phyloP scores from a whole-genome alignment of 2,113 vertebrate genomes.

The Ictalurus furcatus region DNA sequence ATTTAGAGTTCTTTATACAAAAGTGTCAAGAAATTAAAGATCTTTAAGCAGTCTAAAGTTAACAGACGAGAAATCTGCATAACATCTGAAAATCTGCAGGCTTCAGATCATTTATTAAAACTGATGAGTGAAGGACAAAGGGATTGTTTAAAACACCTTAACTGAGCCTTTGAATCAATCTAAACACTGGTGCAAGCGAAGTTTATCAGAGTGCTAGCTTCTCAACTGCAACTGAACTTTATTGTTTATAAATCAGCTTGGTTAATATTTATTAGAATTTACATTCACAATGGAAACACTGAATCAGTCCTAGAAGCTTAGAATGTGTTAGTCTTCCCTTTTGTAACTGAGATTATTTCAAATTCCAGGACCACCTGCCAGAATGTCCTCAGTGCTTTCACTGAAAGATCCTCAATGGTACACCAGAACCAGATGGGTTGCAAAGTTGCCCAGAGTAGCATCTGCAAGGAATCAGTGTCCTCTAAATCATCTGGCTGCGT shows the following conservation, averaged over 20 bases:
- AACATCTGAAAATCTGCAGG: neutral
- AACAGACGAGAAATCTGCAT: conserved; percentile 6
- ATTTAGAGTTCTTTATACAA: conserved; percentile 16
- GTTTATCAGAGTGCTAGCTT: conserved; percentile 31
- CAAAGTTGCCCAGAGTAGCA: conserved; percentile 48
- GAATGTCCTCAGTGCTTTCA: conserved; percentile 42
- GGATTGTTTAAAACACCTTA: conserved; percentile 4
- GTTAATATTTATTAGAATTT: conserved; percentile 36
- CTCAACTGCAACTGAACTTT: conserved; percentile 28
- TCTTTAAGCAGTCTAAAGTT: conserved; percentile 15
- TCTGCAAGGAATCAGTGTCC: conserved; percentile 59
- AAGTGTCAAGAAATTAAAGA: conserved; percentile 33
- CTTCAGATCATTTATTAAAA: conserved; percentile 8
- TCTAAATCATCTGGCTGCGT: conserved; percentile 50
- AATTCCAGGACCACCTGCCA: conserved; percentile 54
- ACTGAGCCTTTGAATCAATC: conserved; percentile 20
- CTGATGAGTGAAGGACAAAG: conserved; percentile 18
- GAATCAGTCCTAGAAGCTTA: neutral
- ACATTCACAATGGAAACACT: neutral
- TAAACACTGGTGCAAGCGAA: conserved; percentile 27
- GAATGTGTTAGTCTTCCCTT: conserved; percentile 4
- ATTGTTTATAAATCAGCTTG: conserved; percentile 52
- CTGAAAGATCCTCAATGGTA: conserved; percentile 47
- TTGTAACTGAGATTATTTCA: conserved; percentile 56
- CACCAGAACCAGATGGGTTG: conserved; percentile 62